Evolutionary conservation across 2,797 vertebrate genomes (phyloP), one percentile per base, ranked within the genome.

Genomic region (Melopsittacus undulatus): DNA sequence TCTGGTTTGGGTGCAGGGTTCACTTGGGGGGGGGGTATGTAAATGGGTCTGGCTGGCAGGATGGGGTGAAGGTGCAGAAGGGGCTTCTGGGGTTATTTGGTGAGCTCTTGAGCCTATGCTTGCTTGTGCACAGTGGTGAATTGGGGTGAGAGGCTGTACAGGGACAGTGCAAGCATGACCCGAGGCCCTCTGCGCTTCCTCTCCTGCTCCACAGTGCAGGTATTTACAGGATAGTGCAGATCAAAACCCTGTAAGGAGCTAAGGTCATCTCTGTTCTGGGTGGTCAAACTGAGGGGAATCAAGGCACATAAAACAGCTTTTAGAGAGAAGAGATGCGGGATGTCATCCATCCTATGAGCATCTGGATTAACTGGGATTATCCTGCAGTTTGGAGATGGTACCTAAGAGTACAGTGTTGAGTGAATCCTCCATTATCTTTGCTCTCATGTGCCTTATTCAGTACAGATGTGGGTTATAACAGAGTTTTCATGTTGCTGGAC

Each of bases 1-100:
- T 26, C 48, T 75, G 45, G 4, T 21, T 75, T 45, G 20, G 11
- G 6, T 32, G 12, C 8, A 49, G n/a, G 23, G n/a, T 17, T 10
- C 38, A 56, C 52, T 61, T 36, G 36, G 9, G 0, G 45, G 20
- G 52, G 18, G 0, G 0, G 59, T 2, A 1, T 27, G 7, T 48
- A 78, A 81, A 7, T 52, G 54, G 59, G 13, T 42, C 32, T 30
- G 7, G 7, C 12, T 64, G 49, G 17, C 5, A 48, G 57, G 51
- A 46, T 40, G 23, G 4, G 57, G 4, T 26, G 29, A 56, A 83
- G 51, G 8, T 36, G 32, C 36, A 76, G 43, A 61, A 82, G 49
- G 84, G 13, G 6, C 3, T 87, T 78, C 29, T 62, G 18, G 9
- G 10, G 2, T 1, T 3, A 26, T 56, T 79, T 80, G 48, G 7